Percentiles rank a stretch among this genome's conserved stretches.
phyloP scores from a whole-genome alignment of 2,888 invertebrate species.

The Blera fallax region DNA sequence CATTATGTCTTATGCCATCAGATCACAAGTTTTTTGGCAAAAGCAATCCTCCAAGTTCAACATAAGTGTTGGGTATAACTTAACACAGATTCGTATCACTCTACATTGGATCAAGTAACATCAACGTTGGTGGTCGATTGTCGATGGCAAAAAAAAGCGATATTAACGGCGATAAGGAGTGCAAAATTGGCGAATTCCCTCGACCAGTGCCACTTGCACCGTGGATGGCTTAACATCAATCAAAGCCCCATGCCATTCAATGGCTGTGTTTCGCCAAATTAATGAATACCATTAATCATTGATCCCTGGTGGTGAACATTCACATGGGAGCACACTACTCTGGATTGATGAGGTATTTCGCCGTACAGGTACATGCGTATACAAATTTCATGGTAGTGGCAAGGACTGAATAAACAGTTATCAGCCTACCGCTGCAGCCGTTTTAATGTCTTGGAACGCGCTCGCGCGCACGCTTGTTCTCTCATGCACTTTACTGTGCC shows the following conservation, averaged over 20 bases:
- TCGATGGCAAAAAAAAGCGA: slow-evolving; percentile 18
- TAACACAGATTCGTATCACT: background rate
- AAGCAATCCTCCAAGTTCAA: too few species aligned
- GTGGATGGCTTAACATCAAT: slow-evolving; percentile 55
- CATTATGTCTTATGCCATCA: too few species aligned
- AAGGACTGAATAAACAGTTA: slow-evolving; percentile 62
- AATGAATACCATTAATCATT: slow-evolving; percentile 68
- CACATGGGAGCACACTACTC: background rate
- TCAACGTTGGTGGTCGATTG: slow-evolving; percentile 60
- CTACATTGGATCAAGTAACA: background rate
- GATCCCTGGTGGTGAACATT: slow-evolving; percentile 27
- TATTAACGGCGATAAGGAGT: slow-evolving; percentile 48
- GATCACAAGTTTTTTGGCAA: too few species aligned
- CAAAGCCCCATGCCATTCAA: slow-evolving; percentile 58
- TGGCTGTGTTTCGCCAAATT: slow-evolving; percentile 64
- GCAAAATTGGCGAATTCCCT: slow-evolving; percentile 47
- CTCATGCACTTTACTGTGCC: slow-evolving; percentile 5
- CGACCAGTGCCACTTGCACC: slow-evolving; percentile 47
- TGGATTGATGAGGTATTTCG: slow-evolving; percentile 46
- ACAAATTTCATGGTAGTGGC: slow-evolving; percentile 51
- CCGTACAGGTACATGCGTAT: slow-evolving; percentile 23
- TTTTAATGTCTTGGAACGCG: background rate
- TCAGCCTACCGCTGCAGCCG: background rate
- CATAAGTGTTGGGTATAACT: too few species aligned
- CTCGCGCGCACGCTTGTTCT: slow-evolving; percentile 3